Base-by-base conservation (phyloP, 2,888 invertebrate species). In the Anaspis maculata region DNA sequence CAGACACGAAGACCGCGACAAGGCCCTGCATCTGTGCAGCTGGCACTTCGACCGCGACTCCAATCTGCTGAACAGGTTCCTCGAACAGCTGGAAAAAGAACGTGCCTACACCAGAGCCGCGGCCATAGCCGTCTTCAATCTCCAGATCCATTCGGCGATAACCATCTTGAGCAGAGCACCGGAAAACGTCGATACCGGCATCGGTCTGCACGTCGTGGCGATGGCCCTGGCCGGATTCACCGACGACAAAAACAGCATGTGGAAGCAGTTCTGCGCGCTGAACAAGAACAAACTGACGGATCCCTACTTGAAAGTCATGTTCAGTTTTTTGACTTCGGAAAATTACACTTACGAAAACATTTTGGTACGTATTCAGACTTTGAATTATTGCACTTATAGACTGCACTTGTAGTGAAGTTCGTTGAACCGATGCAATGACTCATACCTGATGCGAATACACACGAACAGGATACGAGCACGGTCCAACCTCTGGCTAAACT, bases 221-320 rank as follows among this genome's bases (percentile, higher is more conserved):
- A 84, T 88, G 75, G 87, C 87, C 1, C 64, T 87, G 19, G 79
- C 83, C 25, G 83, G 91, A n/a, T 91, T 85, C 59, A 83, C 84
- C 29, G 87, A 89, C 46, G 88, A 92, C 57, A 80, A 80, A 28
- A 79, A 76, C 46, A 81, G 81, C 13, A 71, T 85, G 55, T 94
- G 83, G 88, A 75, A 77, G 36, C 80, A 77, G 64, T 77, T 83
- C 34, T 85, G 87, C 49, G 65, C 77, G 1, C 70, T 67, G 24
- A 82, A 88, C n/a, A 76, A 79, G 48, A 71, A 74, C 12, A 83
- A 86, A 58, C 73, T 95, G 30, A 74, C 77, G n/a, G 87, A 92
- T 72, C 85, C 94, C 0, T 91, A 95, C 68, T 74, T 96, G 41
- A 76, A 89, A 54, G 89, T 88, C 3, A 82, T 91, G 62, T 92